A percentile compares a stretch with the other conserved stretches of the same genome.
Evolutionary conservation across 2,888 invertebrate species (phyloP).

Genomic region (Chrysotoxum bicinctum): DNA sequence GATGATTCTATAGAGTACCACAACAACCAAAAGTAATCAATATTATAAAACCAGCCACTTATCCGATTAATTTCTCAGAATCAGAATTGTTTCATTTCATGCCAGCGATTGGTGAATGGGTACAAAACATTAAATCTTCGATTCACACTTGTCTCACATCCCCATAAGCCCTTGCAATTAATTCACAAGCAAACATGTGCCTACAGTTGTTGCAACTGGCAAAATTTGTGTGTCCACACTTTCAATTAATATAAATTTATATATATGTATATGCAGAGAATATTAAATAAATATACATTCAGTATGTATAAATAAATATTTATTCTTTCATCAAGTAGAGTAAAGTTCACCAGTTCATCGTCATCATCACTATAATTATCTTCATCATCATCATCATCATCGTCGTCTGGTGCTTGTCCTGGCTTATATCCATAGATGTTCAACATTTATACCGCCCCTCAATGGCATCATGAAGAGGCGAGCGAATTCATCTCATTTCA

Average conservation of each 20-base stretch:
- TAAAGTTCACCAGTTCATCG: constrained; percentile 48
- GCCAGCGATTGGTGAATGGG: not conserved
- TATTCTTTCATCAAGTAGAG: constrained; percentile 40
- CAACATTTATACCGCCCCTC: not conserved
- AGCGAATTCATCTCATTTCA: constrained; percentile 59
- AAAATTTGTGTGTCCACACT: constrained; percentile 41
- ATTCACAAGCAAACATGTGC: constrained; percentile 43
- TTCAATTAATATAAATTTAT: constrained; percentile 6
- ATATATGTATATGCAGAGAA: not conserved
- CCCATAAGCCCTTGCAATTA: constrained; percentile 46
- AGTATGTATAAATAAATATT: constrained; percentile 40
- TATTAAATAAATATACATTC: not conserved
- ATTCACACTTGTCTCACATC: constrained; percentile 16
- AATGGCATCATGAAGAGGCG: not conserved
- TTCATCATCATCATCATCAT: not conserved
- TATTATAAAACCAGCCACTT: not conserved
- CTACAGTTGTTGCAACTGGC: not conserved
- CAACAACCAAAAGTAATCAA: too few relatives aligned
- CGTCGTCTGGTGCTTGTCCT: constrained; percentile 1
- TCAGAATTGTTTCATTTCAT: not conserved
- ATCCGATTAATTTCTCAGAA: not conserved
- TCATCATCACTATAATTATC: not conserved
- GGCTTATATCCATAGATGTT: constrained; percentile 18
- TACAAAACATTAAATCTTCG: not conserved
- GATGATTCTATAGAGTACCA: too few relatives aligned